phyloP scores from a whole-genome alignment of 2,113 vertebrate species.

The Rhipidura dahli region DNA sequence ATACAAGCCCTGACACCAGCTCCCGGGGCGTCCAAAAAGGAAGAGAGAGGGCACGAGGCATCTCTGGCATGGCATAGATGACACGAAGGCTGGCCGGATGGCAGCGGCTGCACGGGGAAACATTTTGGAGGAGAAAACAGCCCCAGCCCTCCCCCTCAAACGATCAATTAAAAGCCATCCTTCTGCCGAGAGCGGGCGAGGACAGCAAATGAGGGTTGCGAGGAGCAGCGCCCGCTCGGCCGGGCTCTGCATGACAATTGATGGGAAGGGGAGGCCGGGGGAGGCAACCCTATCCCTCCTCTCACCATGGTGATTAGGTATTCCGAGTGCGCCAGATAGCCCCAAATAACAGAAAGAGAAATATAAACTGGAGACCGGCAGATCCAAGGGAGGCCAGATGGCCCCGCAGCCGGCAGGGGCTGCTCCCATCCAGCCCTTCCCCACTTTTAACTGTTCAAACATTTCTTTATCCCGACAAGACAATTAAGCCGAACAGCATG shows the following conservation, averaged over 20 bases:
- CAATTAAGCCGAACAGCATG: slow-evolving; percentile 75
- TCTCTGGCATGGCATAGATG: neutral
- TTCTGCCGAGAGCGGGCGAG: slow-evolving; percentile 46
- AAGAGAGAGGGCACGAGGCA: neutral
- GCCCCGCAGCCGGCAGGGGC: slow-evolving; percentile 77
- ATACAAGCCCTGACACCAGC: neutral
- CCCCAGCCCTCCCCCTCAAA: slow-evolving; percentile 62
- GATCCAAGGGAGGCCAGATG: slow-evolving; percentile 78
- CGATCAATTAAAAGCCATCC: slow-evolving; percentile 77
- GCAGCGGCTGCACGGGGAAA: slow-evolving; percentile 36
- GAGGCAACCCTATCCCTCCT: slow-evolving; percentile 58
- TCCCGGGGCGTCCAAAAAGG: neutral
- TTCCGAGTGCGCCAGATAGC: slow-evolving; percentile 75
- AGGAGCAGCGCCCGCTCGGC: slow-evolving; percentile 51
- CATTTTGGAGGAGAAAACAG: slow-evolving; percentile 50
- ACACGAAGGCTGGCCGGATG: neutral
- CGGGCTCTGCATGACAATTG: slow-evolving; percentile 80
- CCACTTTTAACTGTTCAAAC: slow-evolving; percentile 81
- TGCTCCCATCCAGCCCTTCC: slow-evolving; percentile 73
- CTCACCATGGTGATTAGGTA: slow-evolving; percentile 80
- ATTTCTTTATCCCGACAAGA: slow-evolving; percentile 81
- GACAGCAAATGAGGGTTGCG: slow-evolving; percentile 52
- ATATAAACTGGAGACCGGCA: slow-evolving; percentile 62
- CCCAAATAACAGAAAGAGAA: slow-evolving; percentile 67
- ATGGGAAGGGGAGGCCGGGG: slow-evolving; percentile 54